These are phyloP conservation scores for Madoqua kirkii DNA, from an alignment of 2,113 vertebrate species.

Conservation along the genomic window DNA sequence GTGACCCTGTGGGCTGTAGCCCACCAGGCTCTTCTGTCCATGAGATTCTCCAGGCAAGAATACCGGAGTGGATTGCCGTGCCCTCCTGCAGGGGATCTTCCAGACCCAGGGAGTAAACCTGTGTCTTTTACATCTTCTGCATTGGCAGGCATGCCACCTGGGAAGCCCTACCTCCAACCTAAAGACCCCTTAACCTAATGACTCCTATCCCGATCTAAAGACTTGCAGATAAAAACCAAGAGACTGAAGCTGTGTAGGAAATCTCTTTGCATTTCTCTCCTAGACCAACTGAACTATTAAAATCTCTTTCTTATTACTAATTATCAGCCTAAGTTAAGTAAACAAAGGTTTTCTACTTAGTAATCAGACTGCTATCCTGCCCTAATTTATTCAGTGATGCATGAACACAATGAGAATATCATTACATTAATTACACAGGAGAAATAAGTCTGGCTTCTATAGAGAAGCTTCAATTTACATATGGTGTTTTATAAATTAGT, in stretches of 20 bases:
- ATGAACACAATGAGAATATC: conserved; percentile 1
- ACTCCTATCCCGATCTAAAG: neutral
- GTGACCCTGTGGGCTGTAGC: neutral
- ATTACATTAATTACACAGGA: conserved; percentile 54
- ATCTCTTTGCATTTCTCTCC: conserved; percentile 22
- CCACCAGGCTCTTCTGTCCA: neutral
- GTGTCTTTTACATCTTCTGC: neutral
- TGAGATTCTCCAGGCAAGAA: neutral
- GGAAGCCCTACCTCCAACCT: neutral
- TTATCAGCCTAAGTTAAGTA: conserved; percentile 51
- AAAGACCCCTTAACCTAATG: neutral
- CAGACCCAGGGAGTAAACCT: neutral
- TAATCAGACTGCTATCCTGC: neutral
- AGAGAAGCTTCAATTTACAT: conserved; percentile 14
- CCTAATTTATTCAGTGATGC: conserved; percentile 38
- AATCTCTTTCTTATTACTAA: conserved; percentile 37
- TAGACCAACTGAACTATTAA: conserved; percentile 22
- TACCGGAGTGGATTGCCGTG: neutral
- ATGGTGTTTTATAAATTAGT: conserved; percentile 5
- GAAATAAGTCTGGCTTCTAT: conserved; percentile 17
- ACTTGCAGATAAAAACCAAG: neutral
- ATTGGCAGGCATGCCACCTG: neutral
- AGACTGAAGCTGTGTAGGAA: neutral
- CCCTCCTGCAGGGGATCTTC: neutral
- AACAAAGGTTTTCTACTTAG: conserved; percentile 60